Evolutionary conservation across 2,797 vertebrate genomes (phyloP).

Genomic region (Erpetoichthys calabaricus): DNA sequence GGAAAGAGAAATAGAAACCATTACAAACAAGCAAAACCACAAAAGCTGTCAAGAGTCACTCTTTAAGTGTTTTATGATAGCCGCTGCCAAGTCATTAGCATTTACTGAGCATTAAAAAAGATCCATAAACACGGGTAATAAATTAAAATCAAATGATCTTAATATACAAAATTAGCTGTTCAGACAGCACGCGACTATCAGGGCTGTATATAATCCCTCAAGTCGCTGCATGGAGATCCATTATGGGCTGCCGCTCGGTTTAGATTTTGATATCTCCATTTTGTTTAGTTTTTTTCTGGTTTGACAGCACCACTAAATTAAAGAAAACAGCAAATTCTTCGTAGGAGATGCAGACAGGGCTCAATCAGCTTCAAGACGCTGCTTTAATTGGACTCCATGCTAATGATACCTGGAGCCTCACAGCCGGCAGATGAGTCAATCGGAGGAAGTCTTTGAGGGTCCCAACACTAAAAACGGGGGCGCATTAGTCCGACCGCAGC

Average conservation of each 20-base stretch:
- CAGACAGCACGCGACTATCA: constrained; percentile 43
- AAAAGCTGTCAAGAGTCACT: constrained; percentile 29
- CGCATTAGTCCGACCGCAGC: no score
- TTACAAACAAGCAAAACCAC: not conserved
- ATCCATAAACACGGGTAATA: constrained; percentile 25
- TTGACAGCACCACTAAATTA: constrained; percentile 58
- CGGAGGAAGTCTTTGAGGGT: constrained; percentile 16
- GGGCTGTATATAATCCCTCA: constrained; percentile 40
- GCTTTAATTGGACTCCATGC: constrained; percentile 57
- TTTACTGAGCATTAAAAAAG: constrained; percentile 31
- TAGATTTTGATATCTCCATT: constrained; percentile 41
- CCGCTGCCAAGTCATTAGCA: constrained; percentile 53
- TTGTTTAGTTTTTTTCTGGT: constrained; percentile 28
- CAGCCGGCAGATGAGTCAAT: constrained; percentile 44
- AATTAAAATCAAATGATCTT: constrained; percentile 47
- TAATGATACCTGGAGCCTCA: constrained; percentile 50
- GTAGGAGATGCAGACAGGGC: constrained; percentile 54
- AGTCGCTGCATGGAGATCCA: constrained; percentile 51
- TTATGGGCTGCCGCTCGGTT: constrained; percentile 37
- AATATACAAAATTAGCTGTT: constrained; percentile 52
- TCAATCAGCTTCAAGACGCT: constrained; percentile 57
- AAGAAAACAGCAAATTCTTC: constrained; percentile 56
- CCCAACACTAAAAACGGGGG: no score
- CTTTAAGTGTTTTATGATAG: constrained; percentile 55
- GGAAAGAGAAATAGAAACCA: no score